Base-by-base conservation (phyloP, 2,888 invertebrate species). In the Mythimna loreyi region DNA sequence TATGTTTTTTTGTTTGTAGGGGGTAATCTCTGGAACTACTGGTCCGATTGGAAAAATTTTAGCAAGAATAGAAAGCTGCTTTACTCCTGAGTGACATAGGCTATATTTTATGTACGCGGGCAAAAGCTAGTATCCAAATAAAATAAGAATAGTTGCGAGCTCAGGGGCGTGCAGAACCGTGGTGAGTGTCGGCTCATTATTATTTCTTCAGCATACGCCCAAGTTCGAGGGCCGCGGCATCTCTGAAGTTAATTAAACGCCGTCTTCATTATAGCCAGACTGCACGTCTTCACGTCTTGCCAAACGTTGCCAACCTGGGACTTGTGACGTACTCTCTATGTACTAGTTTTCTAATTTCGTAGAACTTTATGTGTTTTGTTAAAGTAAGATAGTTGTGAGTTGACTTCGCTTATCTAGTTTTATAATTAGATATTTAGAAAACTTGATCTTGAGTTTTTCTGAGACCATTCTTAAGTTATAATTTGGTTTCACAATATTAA, bases 211-310 rank as follows among this genome's bases (percentile, higher is more conserved):
- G 80, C 82, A 78, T 83, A 90, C 86, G 90, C 85, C 80, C 75
- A 88, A 91, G 90, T 90, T 88, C 80, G 87, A 83, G 86, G 82
- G 87, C 87, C 86, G 78, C 86, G 83, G 87, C 86, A 89, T 91
- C 91, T 92, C 92, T 89, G 89, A 90, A 93, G 92, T 93, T 94
- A 93, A 94, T 94, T 93, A 93, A 93, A 93, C 89, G 90, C 87
- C 91, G 88, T 92, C 92, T 93, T 91, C 90, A 91, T 93, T 93
- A 93, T 92, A 90, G 87, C 87, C 79, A 75, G 83, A 72, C 75
- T 75, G 70, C 76, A 75, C 77, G 83, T 78, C 62, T 64, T 62
- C 62, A 72, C 19, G 19, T 65, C 49, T 65, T 49, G 53, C 68
- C 72, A 70, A 76, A 81, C 78, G 68, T 66, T 73, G 70, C 62